Percentiles rank a stretch among this genome's conserved stretches.
Evolutionary conservation across 2,888 invertebrate genomes (phyloP).

Genomic region (Capitulum mitella): DNA sequence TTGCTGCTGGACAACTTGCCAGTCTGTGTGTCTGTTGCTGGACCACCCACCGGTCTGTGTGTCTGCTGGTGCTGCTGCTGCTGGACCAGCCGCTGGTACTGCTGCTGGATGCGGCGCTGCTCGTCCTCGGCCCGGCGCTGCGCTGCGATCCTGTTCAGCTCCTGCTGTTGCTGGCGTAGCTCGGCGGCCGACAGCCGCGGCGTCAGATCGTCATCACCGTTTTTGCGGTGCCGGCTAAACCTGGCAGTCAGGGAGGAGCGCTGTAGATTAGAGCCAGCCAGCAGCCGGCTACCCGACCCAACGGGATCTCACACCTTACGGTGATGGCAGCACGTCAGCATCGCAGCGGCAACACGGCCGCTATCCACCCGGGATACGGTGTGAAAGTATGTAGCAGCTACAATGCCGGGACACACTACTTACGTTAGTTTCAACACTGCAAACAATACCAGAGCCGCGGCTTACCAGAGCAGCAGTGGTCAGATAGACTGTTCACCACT

Average conservation of each 20-base stretch:
- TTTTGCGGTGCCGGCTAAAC: neutral
- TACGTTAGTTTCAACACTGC: too few species aligned
- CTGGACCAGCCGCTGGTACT: constrained; percentile 45
- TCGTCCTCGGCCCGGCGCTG: constrained; percentile 39
- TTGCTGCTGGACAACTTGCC: constrained; percentile 31
- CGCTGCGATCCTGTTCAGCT: constrained; percentile 48
- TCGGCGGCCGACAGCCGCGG: constrained; percentile 33
- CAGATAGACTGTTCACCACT: too few species aligned
- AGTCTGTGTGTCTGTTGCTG: constrained; percentile 42
- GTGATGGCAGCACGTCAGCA: too few species aligned
- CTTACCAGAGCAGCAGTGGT: too few species aligned
- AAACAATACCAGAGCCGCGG: too few species aligned
- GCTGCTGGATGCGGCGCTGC: constrained; percentile 46
- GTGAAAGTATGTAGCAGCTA: too few species aligned
- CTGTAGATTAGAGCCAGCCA: constrained; percentile 97
- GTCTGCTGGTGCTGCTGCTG: constrained; percentile 44
- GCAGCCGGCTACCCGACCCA: constrained; percentile 91
- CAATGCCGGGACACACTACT: too few species aligned
- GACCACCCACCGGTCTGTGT: too few species aligned
- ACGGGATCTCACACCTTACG: too few species aligned
- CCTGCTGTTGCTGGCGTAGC: constrained; percentile 35
- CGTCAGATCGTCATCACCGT: constrained; percentile 29
- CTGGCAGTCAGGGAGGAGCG: constrained; percentile 61
- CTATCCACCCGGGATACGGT: too few species aligned
- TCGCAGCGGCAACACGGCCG: too few species aligned